Percentiles rank a stretch among this genome's conserved stretches.
Evolutionary conservation across 2,888 invertebrate genomes (phyloP).

Genomic region (Mythimna vitellina): DNA sequence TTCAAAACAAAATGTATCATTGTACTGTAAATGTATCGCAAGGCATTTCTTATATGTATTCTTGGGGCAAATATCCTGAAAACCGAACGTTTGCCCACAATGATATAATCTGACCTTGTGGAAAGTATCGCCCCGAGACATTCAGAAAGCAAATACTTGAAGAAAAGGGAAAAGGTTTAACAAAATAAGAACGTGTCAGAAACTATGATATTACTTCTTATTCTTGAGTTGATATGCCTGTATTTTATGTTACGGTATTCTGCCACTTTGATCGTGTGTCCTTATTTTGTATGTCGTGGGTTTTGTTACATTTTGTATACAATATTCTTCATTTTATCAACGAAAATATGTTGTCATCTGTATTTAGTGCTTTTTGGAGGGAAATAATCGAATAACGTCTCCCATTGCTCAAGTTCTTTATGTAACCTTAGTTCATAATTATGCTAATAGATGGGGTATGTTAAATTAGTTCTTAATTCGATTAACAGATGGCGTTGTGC

Average conservation of each 20-base stretch:
- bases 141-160: slow-evolving; percentile 41
- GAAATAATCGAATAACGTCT: too few species aligned
- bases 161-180: slow-evolving; percentile 35
- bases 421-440: too few species aligned
- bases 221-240: slow-evolving; percentile 25
- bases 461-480: too few species aligned
- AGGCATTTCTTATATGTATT: not conserved
- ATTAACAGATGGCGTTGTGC: too few species aligned
- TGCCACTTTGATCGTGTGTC: slow-evolving; percentile 13
- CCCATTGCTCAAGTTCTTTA: too few species aligned
- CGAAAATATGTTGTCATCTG: too few species aligned
- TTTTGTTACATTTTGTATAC: too few species aligned
- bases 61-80: slow-evolving; percentile 12
- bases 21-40: not conserved
- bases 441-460: too few species aligned
- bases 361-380: too few species aligned
- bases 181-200: slow-evolving; percentile 32
- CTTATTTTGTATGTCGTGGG: not conserved
- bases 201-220: slow-evolving; percentile 38
- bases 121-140: slow-evolving; percentile 21
- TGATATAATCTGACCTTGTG: slow-evolving; percentile 27
- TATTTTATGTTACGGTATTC: slow-evolving; percentile 8
- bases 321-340: too few species aligned
- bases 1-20: slow-evolving; percentile 4
- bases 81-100: slow-evolving; percentile 25